Base-by-base conservation (phyloP, 2,888 invertebrate species). In the Synergus laeviventris region DNA sequence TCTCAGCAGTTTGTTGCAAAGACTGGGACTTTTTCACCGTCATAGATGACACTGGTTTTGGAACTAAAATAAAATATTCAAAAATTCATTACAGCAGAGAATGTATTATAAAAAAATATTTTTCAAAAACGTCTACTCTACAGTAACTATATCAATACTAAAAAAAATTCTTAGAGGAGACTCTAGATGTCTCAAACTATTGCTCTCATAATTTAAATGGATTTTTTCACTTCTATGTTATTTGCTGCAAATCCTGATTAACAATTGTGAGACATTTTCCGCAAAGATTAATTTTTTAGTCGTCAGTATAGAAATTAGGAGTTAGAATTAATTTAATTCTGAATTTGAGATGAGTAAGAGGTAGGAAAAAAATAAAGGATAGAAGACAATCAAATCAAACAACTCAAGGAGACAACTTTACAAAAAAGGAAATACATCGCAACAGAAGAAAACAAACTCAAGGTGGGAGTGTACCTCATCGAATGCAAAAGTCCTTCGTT, bases 11-110 rank as follows among this genome's bases (percentile, higher is more conserved):
- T 84, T 91, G 91, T 80, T 91, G 91, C 82, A 90, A 85, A 49
- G 91, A 91, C 78, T 91, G 91, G 60, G 91, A 90, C 80, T 91
- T 91, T 82, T 90, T 91, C 42, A 91, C 89, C 56, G 89, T 84
- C 78, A 82, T 86, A 76, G 87, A 85, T 24, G 90, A 83, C 74
- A 88, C 81, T 66, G 91, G 85, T 84, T 91, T 91, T 62, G 90
- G 87, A 86, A 91, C 91, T 91, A 88, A 77, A 91, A 56, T 18
- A 59, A 74, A 74, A 24, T 59, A 59, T 59, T 24, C 12, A 12
- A 8, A 59, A 59, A 59, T 7, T 12, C 24, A 14, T 59, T 21
- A 24, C 11, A 14, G 39, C 36, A 39, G 38, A 38, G 54, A 18
- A 54, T 54, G 11, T 3, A 18, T 38, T 12, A 21, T 39, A 4